Base-by-base conservation (phyloP, 2,888 invertebrate genomes). In the Trichogramma evanescens region DNA sequence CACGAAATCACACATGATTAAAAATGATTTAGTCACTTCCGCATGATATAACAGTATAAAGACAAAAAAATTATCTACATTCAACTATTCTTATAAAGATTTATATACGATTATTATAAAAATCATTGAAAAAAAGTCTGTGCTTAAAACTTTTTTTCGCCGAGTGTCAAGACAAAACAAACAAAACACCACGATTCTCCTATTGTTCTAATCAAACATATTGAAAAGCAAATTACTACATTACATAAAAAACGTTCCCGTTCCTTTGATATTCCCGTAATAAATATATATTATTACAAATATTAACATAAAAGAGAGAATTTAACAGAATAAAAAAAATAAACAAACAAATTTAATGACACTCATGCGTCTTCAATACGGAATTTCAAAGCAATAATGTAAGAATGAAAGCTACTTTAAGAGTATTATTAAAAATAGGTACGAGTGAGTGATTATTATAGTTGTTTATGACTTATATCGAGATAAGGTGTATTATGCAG, bases 301-400 rank as follows among this genome's bases (percentile, higher is more conserved):
- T 57, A 39, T 44, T 44, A 52, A 52, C 44, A 52, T n/a, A 54
- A 54, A 54, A 45, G 45, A 38, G n/a, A 42, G 41, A 54, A 54
- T 42, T 43, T 39, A 50, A 7, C 26, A 8, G 26, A 57, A 58
- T 53, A 38, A 53, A 55, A 45, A 9, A 38, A 57, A 13, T 42
- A 48, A 52, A 46, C 43, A 45, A 53, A 41, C 43, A 41, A 53
- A 51, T 39, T 41, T 62, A 58, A 51, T 48, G 49, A 63, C 51
- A 57, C 60, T 59, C 58, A 66, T 67, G 69, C 67, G 69, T 71
- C 70, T 70, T 71, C 69, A 69, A 74, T 74, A 75, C 70, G 75
- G 72, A 76, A 76, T 76, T 74, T 74, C 69, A 75, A 77, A 77
- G 75, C 77, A 75, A 77, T 77, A 76, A 75, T 26, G 69, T 70